Evolutionary conservation across 2,888 invertebrate genomes (phyloP).

Genomic region (Eucera pruinosa): DNA sequence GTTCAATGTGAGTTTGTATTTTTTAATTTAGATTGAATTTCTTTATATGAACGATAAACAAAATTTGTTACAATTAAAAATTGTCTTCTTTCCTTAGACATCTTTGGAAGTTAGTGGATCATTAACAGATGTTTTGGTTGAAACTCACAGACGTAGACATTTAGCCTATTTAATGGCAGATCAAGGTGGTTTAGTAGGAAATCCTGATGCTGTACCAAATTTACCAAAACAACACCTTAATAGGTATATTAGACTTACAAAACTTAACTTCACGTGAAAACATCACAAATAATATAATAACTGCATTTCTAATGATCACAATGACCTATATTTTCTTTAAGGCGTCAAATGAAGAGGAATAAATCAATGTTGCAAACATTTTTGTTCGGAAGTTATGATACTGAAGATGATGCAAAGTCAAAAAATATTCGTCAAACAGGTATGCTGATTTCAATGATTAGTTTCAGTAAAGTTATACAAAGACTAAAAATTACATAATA

Average conservation of each 20-base stretch:
- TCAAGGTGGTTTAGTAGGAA: constrained; percentile 96
- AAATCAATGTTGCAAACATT: constrained; percentile 96
- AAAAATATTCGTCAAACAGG: constrained; percentile 98
- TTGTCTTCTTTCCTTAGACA: constrained; percentile 83
- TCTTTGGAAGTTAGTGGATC: constrained; percentile 92
- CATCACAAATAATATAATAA: neutral
- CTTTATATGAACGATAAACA: neutral
- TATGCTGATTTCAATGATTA: constrained; percentile 53
- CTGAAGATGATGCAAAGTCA: constrained; percentile 93
- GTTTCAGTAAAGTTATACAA: too few species aligned
- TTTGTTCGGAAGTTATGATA: constrained; percentile 92
- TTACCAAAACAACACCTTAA: constrained; percentile 96
- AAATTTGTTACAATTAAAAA: neutral
- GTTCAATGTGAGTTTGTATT: constrained; percentile 87
- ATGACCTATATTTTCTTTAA: constrained; percentile 77
- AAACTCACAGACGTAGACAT: constrained; percentile 95
- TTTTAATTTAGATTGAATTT: neutral
- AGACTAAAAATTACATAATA: constrained; percentile 4
- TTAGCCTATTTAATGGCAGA: constrained; percentile 98
- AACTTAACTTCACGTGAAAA: constrained; percentile 1
- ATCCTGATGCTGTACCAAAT: constrained; percentile 95
- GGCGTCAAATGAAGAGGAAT: constrained; percentile 94
- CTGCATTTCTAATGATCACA: neutral
- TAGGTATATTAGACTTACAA: constrained; percentile 84
- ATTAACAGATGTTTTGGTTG: constrained; percentile 93